Conservation (phyloP, 2,888 invertebrate species). For the Gortyna flavago region DNA sequence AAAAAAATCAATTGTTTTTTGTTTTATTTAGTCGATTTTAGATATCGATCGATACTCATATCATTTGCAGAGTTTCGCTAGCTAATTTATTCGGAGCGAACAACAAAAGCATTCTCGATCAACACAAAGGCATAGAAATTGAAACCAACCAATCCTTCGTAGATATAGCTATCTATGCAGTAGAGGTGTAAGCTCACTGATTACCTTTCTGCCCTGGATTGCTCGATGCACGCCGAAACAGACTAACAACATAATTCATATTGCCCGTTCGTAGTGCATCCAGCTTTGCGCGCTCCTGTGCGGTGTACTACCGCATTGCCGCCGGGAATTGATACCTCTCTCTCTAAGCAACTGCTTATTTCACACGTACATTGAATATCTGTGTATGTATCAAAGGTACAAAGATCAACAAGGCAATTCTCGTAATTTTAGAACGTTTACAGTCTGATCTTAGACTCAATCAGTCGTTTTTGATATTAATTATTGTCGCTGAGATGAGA, state of each 20-base stretch:
- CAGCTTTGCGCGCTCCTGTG: slow-evolving; percentile 22
- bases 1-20: too few species aligned
- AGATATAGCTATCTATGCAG: neutral
- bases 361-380: slow-evolving; percentile 7
- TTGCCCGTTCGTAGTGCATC: slow-evolving; percentile 12
- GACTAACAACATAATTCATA: slow-evolving; percentile 44
- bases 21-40: too few species aligned
- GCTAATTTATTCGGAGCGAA: neutral
- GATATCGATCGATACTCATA: too few species aligned
- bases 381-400: slow-evolving; percentile 10
- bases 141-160: neutral
- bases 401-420: neutral
- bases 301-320: slow-evolving; percentile 33
- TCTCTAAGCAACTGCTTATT: slow-evolving; percentile 36
- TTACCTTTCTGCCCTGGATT: slow-evolving; percentile 30
- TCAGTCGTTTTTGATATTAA: neutral
- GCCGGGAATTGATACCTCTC: slow-evolving; percentile 35
- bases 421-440: neutral
- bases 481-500: neutral
- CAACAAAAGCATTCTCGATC: neutral
- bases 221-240: slow-evolving; percentile 23
- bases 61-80: neutral
- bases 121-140: neutral
- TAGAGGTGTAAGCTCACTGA: slow-evolving; percentile 21
- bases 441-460: too few species aligned